Evolutionary conservation across 2,888 invertebrate species (phyloP), one percentile per base, ranked within the genome.

Genomic region (Hydropsyche betteni): DNA sequence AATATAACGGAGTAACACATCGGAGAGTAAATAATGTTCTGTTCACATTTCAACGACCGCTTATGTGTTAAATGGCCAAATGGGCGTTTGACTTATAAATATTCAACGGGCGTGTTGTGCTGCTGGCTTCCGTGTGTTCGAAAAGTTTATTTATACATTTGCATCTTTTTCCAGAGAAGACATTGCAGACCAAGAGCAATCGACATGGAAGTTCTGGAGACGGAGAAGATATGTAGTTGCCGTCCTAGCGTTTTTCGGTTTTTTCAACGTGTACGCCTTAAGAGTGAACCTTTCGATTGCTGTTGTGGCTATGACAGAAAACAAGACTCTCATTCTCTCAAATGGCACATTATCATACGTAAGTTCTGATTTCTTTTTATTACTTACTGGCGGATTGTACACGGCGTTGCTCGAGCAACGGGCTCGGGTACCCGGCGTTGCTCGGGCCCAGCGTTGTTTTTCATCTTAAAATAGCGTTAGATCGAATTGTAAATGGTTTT

Each of bases 261-360:
- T 95, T 85, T 94, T 94, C 87, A 93, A 94, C 81, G 91, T 93
- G 2, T 95, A 95, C 83, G 91, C 94, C 4, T 85, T 95, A 76
- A 88, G 95, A 55, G 96, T 96, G 5, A 97, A 96, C 86, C 88
- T 98, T 80, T 96, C 96, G 80, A 94, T 98, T 14, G 97, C 96
- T 4, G 94, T 98, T 80, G 96, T 98, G 61, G 95, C 96, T 78
- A 98, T 98, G 97, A 95, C 93, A 0, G 91, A 92, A 81, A 89
- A 91, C 34, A 86, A 89, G 77, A 90, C 89, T 69, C 88, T 89
- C 4, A 85, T 86, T 55, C 85, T 90, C 75, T 89, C 87, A 0
- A 90, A 91, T 80, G 93, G 93, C n/a, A 90, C 89, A 0, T 82
- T 88, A 68, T 86, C 87, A 74, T 84, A 85, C 80, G 91, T 90